Evolutionary conservation across 30 jellyfish, hydroid and myxozoan genomes (phyloP), one percentile per base, ranked within the genome.

Genomic region (Aurelia aurita): DNA sequence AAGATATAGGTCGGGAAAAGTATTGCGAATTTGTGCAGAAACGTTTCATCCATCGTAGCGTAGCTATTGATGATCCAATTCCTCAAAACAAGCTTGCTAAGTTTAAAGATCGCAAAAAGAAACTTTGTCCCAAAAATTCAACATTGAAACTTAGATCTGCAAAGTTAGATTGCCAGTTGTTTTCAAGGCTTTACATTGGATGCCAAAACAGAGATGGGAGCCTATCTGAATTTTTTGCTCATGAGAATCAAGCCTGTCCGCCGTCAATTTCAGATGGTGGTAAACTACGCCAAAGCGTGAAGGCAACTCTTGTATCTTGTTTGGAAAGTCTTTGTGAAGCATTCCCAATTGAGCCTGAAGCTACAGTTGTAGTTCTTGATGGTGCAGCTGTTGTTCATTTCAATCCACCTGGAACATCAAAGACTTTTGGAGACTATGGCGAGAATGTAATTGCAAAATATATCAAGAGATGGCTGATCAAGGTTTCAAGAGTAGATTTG

Each of bases 321-420:
- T 58, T 76, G 79, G 81, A 76, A 53, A 29, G 31, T 29, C 59
- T 49, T 15, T 32, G 75, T 27, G 79, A 75, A 75, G 35, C 87
- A 19, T 21, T 39, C 70, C 51, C 27, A 26, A 35, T 10, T 9
- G 32, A 63, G 44, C 68, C 66, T 44, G 91, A 64, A 39, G 84
- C 75, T 31, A 81, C 80, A 25, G 59, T 29, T n/a, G 75, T 64
- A 19, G 58, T 80, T 54, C 86, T 64, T 64, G 91, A 68, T 81
- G 91, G 87, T 64, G 87, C 91, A 27, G 91, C 93, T 26, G 68
- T 81, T 31, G 87, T 68, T 32, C 54, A 68, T 43, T 18, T 81
- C n/a, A 85, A 66, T 60, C 26, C 64, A 13, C 91, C 91, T 1
- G 69, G 53, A 18, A 8, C 74, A 35, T 26, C 67, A 39, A 64